phyloP scores from a whole-genome alignment of 2,797 vertebrate species.

The Loriculus beryllinus region DNA sequence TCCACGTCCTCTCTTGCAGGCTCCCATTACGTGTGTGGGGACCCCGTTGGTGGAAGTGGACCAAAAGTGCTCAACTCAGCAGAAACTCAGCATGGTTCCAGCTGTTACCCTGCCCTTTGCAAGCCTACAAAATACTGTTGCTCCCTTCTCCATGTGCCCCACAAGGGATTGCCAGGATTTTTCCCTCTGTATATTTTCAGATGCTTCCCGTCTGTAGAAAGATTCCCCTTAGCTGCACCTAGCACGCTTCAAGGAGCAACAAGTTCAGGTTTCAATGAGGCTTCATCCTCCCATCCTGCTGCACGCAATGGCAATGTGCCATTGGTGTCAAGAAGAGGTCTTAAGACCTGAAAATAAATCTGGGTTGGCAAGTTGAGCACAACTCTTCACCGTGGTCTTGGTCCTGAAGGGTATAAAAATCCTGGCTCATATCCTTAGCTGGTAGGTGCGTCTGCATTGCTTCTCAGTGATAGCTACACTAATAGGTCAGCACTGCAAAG shows the following conservation, averaged over 20 bases:
- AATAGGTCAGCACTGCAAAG: neutral
- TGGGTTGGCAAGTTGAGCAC: neutral
- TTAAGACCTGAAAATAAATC: conserved; percentile 23
- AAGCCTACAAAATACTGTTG: neutral
- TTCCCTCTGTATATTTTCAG: conserved; percentile 3
- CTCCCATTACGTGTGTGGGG: conserved; percentile 22
- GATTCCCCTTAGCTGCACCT: conserved; percentile 12
- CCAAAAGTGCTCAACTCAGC: neutral
- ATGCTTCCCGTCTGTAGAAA: neutral
- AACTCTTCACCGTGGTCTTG: neutral
- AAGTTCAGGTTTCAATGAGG: conserved; percentile 10
- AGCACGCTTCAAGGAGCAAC: neutral
- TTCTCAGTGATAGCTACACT: neutral
- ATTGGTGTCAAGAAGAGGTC: conserved; percentile 1
- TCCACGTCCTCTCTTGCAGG: conserved; percentile 47
- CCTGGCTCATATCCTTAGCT: neutral
- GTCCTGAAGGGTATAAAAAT: neutral
- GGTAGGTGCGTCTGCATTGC: neutral
- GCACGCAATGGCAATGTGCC: neutral
- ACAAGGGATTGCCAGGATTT: neutral
- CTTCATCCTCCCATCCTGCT: neutral
- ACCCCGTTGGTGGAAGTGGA: conserved; percentile 24
- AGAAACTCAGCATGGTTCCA: conserved; percentile 9
- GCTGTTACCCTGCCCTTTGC: conserved; percentile 26
- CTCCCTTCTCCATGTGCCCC: neutral